A percentile compares a stretch with the other conserved stretches of the same genome.
Evolutionary conservation across 2,113 vertebrate species (phyloP).

Genomic region (Tricholaema leucomelas): DNA sequence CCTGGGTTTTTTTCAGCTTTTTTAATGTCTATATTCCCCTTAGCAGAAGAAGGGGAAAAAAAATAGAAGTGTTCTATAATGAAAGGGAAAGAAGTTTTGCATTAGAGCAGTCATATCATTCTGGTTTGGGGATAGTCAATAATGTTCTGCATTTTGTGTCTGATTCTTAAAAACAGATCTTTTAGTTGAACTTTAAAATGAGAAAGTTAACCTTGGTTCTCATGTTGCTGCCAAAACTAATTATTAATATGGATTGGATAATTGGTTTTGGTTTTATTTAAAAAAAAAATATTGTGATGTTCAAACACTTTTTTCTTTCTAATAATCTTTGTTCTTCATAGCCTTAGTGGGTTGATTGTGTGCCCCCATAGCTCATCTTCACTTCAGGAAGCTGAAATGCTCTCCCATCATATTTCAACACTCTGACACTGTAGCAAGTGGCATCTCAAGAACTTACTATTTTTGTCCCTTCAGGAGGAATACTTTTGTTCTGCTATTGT

Average conservation of each 20-base stretch:
- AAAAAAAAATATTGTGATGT: too few species aligned
- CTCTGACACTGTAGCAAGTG: background rate
- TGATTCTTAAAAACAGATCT: background rate
- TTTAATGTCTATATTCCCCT: background rate
- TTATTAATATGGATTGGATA: background rate
- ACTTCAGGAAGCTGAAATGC: background rate
- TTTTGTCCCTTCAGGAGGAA: background rate
- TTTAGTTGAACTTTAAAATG: background rate
- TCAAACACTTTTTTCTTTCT: background rate
- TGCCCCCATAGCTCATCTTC: accelerated
- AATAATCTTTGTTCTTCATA: background rate
- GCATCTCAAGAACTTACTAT: background rate
- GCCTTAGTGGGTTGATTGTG: background rate
- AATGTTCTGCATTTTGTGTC: background rate
- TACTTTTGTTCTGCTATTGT: background rate
- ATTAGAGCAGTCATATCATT: background rate
- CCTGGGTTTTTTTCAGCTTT: background rate
- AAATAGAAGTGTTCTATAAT: background rate
- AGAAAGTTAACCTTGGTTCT: background rate
- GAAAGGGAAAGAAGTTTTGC: background rate
- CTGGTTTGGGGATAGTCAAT: background rate
- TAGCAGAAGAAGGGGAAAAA: background rate
- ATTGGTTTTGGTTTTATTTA: background rate
- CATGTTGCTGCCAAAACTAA: background rate
- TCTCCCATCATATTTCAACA: background rate